phyloP scores from a whole-genome alignment of 2,113 vertebrate genomes.

The Hippocampus mohnikei region DNA sequence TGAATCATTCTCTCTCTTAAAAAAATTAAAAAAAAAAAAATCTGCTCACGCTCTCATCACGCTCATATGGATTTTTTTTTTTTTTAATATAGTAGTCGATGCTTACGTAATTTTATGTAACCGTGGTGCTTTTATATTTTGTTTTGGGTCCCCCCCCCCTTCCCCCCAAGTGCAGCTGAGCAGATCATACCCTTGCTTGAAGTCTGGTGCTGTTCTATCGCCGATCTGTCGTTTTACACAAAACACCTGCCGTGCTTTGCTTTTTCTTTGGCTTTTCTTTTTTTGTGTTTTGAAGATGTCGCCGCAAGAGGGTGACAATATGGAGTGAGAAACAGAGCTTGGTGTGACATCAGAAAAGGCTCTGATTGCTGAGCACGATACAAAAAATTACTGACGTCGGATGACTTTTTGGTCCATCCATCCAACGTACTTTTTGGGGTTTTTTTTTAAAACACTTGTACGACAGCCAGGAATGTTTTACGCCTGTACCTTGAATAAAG shows the following conservation, averaged over 20 bases:
- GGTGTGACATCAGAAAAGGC: not conserved
- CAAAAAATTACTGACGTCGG: no score
- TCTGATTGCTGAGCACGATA: no score
- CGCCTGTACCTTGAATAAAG: no score
- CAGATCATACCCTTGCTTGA: not conserved
- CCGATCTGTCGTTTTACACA: no score
- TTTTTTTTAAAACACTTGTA: no score
- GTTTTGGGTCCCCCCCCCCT: no score
- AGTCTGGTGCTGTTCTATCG: not conserved
- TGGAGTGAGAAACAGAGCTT: no score
- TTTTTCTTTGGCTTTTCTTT: not conserved
- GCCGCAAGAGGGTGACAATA: not conserved
- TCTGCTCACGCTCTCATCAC: not conserved
- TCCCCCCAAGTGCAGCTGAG: not conserved
- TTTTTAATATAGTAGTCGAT: not conserved
- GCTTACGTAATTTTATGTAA: not conserved
- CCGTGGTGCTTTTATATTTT: no score
- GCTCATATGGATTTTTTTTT: not conserved
- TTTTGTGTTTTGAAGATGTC: not conserved
- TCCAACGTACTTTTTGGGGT: no score
- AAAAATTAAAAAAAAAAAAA: no score
- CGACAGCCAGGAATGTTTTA: no score
- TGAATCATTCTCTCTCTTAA: not conserved
- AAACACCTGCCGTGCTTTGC: not conserved
- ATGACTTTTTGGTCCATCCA: no score